These are phyloP conservation scores for Chalcosyrphus nemorum DNA, from an alignment of 2,888 invertebrate species.

Conservation along the genomic window DNA sequence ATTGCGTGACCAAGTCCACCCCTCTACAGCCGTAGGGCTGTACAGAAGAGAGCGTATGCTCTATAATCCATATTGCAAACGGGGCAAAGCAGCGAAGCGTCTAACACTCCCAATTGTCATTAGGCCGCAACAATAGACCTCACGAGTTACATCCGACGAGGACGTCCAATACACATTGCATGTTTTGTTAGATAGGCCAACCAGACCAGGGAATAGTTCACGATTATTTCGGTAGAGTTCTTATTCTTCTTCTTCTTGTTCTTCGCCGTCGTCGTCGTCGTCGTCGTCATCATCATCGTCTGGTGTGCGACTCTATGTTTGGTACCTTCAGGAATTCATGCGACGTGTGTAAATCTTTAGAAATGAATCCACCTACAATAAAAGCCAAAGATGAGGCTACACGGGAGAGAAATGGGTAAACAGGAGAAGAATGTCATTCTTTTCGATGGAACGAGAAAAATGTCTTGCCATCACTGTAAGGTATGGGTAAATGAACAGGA, in stretches of 20 bases:
- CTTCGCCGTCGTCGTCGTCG: too few species aligned
- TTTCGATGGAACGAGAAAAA: conserved; percentile 11
- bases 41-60: conserved; percentile 9
- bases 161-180: conserved; percentile 43
- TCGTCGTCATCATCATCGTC: too few species aligned
- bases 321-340: conserved; percentile 57
- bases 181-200: conserved; percentile 40
- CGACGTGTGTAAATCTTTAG: conserved; percentile 63
- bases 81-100: conserved; percentile 13
- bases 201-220: conserved; percentile 61
- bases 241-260: conserved; percentile 7
- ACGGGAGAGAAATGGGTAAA: conserved; percentile 46
- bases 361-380: conserved; percentile 70
- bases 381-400: not conserved
- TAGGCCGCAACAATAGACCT: conserved; percentile 70
- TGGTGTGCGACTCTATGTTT: conserved; percentile 1
- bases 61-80: conserved; percentile 61
- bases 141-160: conserved; percentile 49
- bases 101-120: conserved; percentile 73
- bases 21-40: conserved; percentile 38
- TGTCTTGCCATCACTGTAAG: conserved; percentile 8
- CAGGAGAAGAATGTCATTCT: conserved; percentile 65
- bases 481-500: not conserved
- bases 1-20: conserved; percentile 68
- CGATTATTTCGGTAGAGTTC: conserved; percentile 46